Base-by-base conservation (phyloP, 2,888 invertebrate species). In the Pterobdella sp. region DNA sequence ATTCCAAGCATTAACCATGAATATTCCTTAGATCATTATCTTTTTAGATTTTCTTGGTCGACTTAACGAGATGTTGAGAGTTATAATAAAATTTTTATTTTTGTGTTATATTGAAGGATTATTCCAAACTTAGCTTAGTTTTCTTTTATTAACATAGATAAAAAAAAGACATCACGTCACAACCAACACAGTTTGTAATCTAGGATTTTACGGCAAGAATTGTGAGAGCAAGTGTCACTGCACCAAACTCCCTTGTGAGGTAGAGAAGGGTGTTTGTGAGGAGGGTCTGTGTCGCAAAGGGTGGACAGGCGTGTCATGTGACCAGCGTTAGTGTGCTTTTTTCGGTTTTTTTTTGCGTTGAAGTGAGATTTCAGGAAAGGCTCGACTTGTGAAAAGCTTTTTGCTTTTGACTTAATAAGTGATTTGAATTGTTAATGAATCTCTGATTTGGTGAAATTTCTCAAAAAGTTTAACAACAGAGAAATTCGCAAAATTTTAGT, bases 171-270 rank as follows among this genome's bases (percentile, higher is more conserved):
- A n/a, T n/a, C n/a, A n/a, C n/a, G n/a, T n/a, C n/a, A n/a, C n/a
- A n/a, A n/a, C n/a, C n/a, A n/a, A n/a, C 7, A 10, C 42, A 71
- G 71, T 71, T 56, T 71, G 71, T 34, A n/a, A 1, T 0, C 26
- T 71, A 32, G 71, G 63, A 26, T 63, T 34, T 35, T 71, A 63
- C 52, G 71, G 71, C 0, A 34, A 60, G 1, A 63, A 60, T 18
- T 71, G 71, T 26, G 71, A 71, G 63, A 36, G 26, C 63, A 63
- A 37, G 35, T 71, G 71, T 32, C 36, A 35, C 63, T 71, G 71
- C 31, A 37, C 60, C 63, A n/a, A 29, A 1, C 31, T 63, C 26
- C 71, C 71, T 1, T 71, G 71, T 36, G 56, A 31, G 52, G 60
- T 63, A 14, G 63, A 49, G 10, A 63, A 35, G 0, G 71, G 71